These are phyloP conservation scores for Todiramphus chloris DNA, from an alignment of 2,113 vertebrate species.

Conservation along the genomic window DNA sequence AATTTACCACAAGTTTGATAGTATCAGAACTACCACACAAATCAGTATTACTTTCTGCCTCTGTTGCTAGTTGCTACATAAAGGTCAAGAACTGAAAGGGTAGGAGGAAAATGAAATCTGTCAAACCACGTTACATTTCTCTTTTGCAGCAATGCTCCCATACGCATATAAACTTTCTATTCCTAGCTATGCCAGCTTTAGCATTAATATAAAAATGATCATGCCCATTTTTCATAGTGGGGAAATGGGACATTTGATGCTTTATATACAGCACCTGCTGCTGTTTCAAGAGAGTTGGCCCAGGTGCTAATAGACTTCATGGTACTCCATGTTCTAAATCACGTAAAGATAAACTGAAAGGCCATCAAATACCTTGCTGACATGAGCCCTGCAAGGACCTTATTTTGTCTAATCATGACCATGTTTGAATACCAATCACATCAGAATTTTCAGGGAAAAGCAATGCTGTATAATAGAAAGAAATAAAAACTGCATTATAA, in stretches of 20 bases:
- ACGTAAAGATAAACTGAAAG: neutral
- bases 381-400: neutral
- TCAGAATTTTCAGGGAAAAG: neutral
- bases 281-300: neutral
- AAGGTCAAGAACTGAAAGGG: slow-evolving; percentile 30
- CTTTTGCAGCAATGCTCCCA: neutral
- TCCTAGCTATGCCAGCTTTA: neutral
- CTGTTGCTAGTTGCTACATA: neutral
- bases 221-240: neutral
- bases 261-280: neutral
- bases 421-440: neutral
- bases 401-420: neutral
- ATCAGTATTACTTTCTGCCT: neutral
- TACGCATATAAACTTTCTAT: neutral
- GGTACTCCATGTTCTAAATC: neutral
- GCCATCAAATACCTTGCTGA: neutral
- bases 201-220: neutral
- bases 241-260: neutral
- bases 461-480: neutral
- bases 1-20: neutral
- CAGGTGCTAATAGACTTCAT: neutral
- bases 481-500: neutral
- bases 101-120: slow-evolving; percentile 6
- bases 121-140: slow-evolving; percentile 3
- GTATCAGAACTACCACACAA: neutral